Percentiles rank a stretch among this genome's conserved stretches.
Conservation (phyloP, 1,140 invertebrate genomes). For the Wasmannia auropunctata region DNA sequence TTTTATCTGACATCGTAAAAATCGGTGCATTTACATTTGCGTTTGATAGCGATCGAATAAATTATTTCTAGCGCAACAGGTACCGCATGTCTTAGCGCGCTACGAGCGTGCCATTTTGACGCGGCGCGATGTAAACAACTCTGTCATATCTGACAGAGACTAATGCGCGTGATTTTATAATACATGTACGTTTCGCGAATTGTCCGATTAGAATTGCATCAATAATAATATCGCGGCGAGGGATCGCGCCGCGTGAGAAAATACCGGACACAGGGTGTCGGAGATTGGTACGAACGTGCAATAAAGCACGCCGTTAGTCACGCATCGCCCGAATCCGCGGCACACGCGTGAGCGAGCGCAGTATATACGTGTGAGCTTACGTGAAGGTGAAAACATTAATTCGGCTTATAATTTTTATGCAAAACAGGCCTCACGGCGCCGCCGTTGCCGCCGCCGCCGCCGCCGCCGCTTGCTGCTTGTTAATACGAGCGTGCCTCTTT, state of each 20-base stretch:
- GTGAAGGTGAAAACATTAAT: slow-evolving; percentile 76
- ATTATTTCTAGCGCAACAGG: neutral
- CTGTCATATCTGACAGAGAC: neutral
- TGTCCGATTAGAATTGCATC: slow-evolving; percentile 25
- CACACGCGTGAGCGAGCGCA: slow-evolving; percentile 22
- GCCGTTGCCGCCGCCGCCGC: slow-evolving; percentile 21
- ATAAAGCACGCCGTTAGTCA: slow-evolving; percentile 73
- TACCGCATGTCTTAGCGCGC: neutral
- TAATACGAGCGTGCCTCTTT: slow-evolving; percentile 27
- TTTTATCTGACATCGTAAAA: neutral
- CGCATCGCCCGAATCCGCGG: slow-evolving; percentile 62
- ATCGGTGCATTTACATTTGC: neutral
- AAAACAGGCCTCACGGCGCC: slow-evolving; percentile 72
- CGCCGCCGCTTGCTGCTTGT: slow-evolving; percentile 1
- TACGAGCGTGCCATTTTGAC: neutral
- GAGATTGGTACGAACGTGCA: slow-evolving; percentile 63
- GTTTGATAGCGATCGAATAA: neutral
- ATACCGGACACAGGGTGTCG: slow-evolving; percentile 23
- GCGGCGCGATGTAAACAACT: slow-evolving; percentile 2
- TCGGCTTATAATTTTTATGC: slow-evolving; percentile 76
- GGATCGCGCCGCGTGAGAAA: slow-evolving; percentile 64
- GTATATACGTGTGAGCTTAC: slow-evolving; percentile 29
- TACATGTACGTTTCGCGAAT: neutral
- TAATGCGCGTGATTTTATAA: neutral
- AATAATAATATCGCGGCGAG: slow-evolving; percentile 13